Base-by-base conservation (phyloP, 92 coral and sea anemone species). In the Blastomussa wellsi region DNA sequence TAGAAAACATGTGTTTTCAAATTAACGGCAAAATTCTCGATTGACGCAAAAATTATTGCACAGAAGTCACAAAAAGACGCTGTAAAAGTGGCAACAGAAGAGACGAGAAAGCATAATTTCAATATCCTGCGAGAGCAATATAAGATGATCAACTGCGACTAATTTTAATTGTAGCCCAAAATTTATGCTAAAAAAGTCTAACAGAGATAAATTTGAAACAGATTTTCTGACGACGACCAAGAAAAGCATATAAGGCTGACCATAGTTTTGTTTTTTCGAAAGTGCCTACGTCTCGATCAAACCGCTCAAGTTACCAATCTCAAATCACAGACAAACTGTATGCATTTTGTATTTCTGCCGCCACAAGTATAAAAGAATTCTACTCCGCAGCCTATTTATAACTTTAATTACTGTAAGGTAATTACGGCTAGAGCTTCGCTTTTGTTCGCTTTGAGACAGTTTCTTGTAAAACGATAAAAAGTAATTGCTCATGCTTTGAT, bases 331-430 rank as follows among this genome's bases (percentile, higher is more conserved):
- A 60, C 83, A 41, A 15, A 29, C 62, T 29, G 28, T 42, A 26
- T 66, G 52, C 16, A 22, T 35, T 52, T 51, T 48, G 16, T 52
- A 37, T 29, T 51, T 53, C 67, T 64, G 85, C 26, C 78, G 76
- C 76, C 76, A 33, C 75, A 67, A 37, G 74, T 20, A 15, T 3
- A 7, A 68, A 26, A 31, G 10, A 67, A 42, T 24, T 13, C 24
- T n/a, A 14, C n/a, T n/a, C n/a, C n/a, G n/a, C 31, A 51, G 69
- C n/a, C 78, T 82, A 82, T 71, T 82, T 82, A 22, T 70, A 82
- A 12, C 78, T 53, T 52, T 51, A 70, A 82, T 55, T 33, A 13
- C 49, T 49, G 9, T 49, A 32, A 47, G 77, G 29, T 31, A 81
- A 81, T 62, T 39, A 67, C 7, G n/a, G 41, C 44, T 19, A 0